A percentile compares a stretch with the other conserved stretches of the same genome.
These are phyloP conservation scores for Catonia carolina DNA, from an alignment of 2,888 invertebrate genomes.

Conservation along the genomic window DNA sequence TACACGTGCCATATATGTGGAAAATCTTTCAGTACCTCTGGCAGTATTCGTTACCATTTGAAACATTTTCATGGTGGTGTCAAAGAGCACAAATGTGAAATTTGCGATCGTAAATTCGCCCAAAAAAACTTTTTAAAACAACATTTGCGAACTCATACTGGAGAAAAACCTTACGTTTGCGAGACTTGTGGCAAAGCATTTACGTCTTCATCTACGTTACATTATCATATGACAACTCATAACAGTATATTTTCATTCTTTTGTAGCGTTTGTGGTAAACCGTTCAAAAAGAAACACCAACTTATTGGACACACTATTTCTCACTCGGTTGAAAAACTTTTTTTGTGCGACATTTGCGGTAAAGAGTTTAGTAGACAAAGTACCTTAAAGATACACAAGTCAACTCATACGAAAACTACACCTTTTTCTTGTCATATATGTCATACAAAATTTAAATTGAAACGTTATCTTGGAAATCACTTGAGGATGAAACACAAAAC, in stretches of 20 bases:
- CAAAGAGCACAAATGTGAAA: too few species aligned
- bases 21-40: too few species aligned
- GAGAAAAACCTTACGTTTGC: slow-evolving; percentile 44
- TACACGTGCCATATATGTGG: too few species aligned
- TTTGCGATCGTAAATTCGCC: slow-evolving; percentile 28
- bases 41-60: too few species aligned
- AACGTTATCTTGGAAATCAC: too few species aligned
- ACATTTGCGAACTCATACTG: slow-evolving; percentile 41
- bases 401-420: too few species aligned
- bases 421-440: too few species aligned
- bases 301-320: slow-evolving; percentile 29
- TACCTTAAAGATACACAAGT: too few species aligned
- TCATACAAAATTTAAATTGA: too few species aligned
- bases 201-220: slow-evolving; percentile 46
- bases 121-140: slow-evolving; percentile 23
- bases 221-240: slow-evolving; percentile 35
- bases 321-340: slow-evolving; percentile 42
- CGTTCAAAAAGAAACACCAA: slow-evolving; percentile 29
- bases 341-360: slow-evolving; percentile 43
- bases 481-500: too few species aligned
- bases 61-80: too few species aligned
- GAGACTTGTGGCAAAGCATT: slow-evolving; percentile 44
- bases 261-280: slow-evolving; percentile 33
- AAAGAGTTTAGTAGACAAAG: too few species aligned
- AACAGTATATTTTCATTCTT: slow-evolving; percentile 34